Percentiles rank a stretch among this genome's conserved stretches.
phyloP scores from a whole-genome alignment of 2,888 invertebrate genomes.

The Cantharis lateralis region DNA sequence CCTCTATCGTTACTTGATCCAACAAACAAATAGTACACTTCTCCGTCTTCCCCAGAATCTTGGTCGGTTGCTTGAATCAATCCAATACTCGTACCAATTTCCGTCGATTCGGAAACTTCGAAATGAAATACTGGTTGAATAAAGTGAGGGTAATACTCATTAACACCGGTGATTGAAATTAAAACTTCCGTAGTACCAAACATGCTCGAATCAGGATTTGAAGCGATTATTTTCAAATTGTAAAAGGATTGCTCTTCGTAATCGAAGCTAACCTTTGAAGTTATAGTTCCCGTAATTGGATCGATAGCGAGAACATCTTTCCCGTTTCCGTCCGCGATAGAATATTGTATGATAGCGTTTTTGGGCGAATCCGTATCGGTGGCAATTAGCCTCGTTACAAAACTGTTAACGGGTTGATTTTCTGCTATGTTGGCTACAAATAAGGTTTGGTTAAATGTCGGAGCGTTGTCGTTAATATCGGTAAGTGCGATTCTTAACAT shows the following conservation, averaged over 20 bases:
- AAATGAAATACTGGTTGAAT: conserved; percentile 89
- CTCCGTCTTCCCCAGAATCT: conserved; percentile 85
- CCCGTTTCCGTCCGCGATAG: conserved; percentile 76
- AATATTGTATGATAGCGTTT: conserved; percentile 84
- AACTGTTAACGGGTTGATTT: conserved; percentile 76
- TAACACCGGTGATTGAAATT: conserved; percentile 81
- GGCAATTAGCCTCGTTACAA: conserved; percentile 76
- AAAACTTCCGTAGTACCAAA: conserved; percentile 72
- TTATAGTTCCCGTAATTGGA: conserved; percentile 74
- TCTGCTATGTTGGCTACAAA: conserved; percentile 83
- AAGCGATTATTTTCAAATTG: conserved; percentile 76
- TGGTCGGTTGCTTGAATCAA: conserved; percentile 87
- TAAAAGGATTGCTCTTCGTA: conserved; percentile 83
- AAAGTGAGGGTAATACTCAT: conserved; percentile 88
- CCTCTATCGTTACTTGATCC: conserved; percentile 92
- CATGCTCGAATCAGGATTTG: conserved; percentile 86
- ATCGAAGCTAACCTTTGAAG: conserved; percentile 78
- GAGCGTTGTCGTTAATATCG: conserved; percentile 93
- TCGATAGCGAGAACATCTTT: conserved; percentile 80
- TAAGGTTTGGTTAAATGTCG: conserved; percentile 76
- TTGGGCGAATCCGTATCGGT: conserved; percentile 86
- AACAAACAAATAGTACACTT: conserved; percentile 89
- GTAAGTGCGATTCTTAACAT: conserved; percentile 84
- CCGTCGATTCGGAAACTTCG: conserved; percentile 90
- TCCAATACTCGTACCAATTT: conserved; percentile 83